Percentiles rank a stretch among this genome's conserved stretches.
phyloP scores from a whole-genome alignment of 64 coral and sea anemone genomes.

The Porites lutea region DNA sequence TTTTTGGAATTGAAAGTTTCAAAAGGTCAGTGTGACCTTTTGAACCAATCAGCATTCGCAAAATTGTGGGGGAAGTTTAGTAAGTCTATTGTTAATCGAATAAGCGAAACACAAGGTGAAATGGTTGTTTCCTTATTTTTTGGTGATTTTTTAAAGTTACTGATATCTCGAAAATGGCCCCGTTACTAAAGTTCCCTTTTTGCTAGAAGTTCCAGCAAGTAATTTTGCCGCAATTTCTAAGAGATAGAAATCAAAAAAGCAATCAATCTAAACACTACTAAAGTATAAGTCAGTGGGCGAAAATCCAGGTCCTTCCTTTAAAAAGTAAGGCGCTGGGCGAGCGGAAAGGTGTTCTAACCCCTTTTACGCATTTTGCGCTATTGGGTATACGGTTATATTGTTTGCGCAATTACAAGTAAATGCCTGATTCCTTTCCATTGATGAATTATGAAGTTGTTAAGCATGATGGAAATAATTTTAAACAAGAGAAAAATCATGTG shows the following conservation, averaged over 20 bases:
- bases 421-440: neutral
- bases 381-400: neutral
- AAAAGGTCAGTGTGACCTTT: neutral
- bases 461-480: neutral
- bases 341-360: neutral
- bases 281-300: no score
- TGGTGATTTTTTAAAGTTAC: conserved; percentile 25
- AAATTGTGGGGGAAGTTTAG: neutral
- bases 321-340: neutral
- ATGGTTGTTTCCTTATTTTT: neutral
- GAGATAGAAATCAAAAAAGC: no score
- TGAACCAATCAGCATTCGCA: neutral
- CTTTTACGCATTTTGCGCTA: neutral
- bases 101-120: neutral
- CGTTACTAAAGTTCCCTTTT: neutral
- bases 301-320: neutral
- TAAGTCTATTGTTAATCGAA: neutral
- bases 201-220: neutral
- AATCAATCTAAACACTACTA: no score
- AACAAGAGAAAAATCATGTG: neutral
- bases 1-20: neutral
- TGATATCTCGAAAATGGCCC: neutral
- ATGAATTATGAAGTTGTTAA: no score
- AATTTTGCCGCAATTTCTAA: no score
- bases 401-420: neutral